Conservation (phyloP, 2,797 vertebrate species). For the Iguana delicatissima region DNA sequence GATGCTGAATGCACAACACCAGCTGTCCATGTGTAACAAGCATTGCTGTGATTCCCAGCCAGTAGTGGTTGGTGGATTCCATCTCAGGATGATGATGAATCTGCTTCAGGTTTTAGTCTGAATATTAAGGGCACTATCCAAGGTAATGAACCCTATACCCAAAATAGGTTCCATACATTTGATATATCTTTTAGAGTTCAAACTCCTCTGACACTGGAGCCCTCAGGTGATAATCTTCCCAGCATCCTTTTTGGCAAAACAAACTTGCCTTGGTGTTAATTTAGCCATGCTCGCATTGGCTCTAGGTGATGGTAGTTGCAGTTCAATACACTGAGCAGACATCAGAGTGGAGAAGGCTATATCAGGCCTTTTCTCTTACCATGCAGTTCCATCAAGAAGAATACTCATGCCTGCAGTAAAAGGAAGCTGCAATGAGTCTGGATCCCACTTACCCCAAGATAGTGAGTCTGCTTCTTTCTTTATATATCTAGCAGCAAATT, state of each 20-base stretch:
- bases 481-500: slow-evolving; percentile 81
- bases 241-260: neutral
- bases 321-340: no score
- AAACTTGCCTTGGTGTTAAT: neutral
- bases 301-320: neutral
- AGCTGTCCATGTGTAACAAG: neutral
- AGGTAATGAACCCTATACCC: no score
- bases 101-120: no score
- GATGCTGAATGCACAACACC: neutral
- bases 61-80: no score
- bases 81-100: no score
- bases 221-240: neutral
- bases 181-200: no score
- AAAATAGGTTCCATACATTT: no score
- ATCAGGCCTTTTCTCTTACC: neutral
- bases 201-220: neutral
- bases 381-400: neutral
- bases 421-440: neutral
- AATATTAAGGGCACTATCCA: no score
- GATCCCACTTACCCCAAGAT: neutral
- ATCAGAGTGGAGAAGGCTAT: neutral
- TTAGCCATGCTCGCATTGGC: neutral
- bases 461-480: neutral
- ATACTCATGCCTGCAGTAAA: neutral
- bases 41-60: neutral